phyloP scores from a whole-genome alignment of 2,113 vertebrate genomes.

The Copsychus sechellarum region DNA sequence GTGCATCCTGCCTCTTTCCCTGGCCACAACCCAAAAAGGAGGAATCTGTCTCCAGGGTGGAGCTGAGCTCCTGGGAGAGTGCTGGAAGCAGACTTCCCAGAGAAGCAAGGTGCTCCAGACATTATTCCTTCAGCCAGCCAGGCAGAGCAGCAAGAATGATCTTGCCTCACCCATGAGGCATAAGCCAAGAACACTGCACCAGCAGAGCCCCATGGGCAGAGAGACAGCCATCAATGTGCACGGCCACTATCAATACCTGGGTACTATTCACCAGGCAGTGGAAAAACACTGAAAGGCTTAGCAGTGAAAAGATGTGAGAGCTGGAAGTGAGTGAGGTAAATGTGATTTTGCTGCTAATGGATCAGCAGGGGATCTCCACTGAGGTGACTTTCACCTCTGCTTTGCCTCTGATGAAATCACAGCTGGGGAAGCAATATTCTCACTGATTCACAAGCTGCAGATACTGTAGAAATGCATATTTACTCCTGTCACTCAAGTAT shows the following conservation, averaged over 20 bases:
- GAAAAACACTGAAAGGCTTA: not conserved
- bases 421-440: slow-evolving; percentile 1
- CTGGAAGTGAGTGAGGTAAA: not conserved
- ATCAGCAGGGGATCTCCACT: not conserved
- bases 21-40: not conserved
- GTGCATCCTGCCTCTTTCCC: not conserved
- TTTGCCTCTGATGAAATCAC: not conserved
- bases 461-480: not conserved
- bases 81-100: slow-evolving; percentile 36
- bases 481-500: not conserved
- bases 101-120: not conserved
- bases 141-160: slow-evolving; percentile 1
- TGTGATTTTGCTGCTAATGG: not conserved
- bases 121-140: not conserved
- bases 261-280: not conserved
- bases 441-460: not conserved
- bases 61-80: not conserved
- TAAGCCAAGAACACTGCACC: accelerated
- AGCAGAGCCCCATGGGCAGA: accelerated
- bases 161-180: not conserved
- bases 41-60: not conserved
- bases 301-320: not conserved
- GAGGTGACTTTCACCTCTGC: not conserved
- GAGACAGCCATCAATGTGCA: not conserved
- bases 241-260: not conserved